Base-by-base conservation (phyloP, 1,140 invertebrate genomes). In the Muscidifurax raptorellus region DNA sequence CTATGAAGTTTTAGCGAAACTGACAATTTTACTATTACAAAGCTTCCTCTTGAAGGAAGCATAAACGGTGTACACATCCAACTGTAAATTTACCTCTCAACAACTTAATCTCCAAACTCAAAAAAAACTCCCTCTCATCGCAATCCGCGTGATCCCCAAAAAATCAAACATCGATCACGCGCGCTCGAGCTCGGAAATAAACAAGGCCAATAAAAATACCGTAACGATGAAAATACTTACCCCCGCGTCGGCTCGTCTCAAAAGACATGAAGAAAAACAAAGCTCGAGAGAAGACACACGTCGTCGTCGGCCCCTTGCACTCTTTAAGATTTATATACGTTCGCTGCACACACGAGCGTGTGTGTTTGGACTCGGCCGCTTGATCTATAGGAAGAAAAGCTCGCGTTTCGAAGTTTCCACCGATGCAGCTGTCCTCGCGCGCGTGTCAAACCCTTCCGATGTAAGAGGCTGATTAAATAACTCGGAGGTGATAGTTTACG, bases 181-280 rank as follows among this genome's bases (percentile, higher is more conserved):
- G 22, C 15, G 52, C 52, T n/a, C 18, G 32, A 22, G 32, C 30
- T 30, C 9, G 22, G 22, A 36, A 36, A 74, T 40, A 74, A 74
- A 74, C 71, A 74, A n/a, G 71, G 4, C 71, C 71, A 74, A 74
- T 74, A 74, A 74, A 74, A 74, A 74, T 74, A 74, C 71, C 71
- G 15, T 32, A 74, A 74, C 71, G 71, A 74, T 30, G 71, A 74
- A 74, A 74, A 74, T 74, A 74, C 71, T 30, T n/a, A 22, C 71
- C 30, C 13, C 10, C 71, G 32, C 71, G 71, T 74, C 71, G 71
- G 32, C 71, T 2, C 22, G 4, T 40, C 27, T 74, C 71, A 36
- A 30, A 74, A 15, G 71, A 69, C 28, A 0, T 1, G 32, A 74
- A 22, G 30, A 40, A 74, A 74, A 74, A 40, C 32, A 40, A 74